phyloP scores from a whole-genome alignment of 1,140 invertebrate species.

The Drosophila baimaii region DNA sequence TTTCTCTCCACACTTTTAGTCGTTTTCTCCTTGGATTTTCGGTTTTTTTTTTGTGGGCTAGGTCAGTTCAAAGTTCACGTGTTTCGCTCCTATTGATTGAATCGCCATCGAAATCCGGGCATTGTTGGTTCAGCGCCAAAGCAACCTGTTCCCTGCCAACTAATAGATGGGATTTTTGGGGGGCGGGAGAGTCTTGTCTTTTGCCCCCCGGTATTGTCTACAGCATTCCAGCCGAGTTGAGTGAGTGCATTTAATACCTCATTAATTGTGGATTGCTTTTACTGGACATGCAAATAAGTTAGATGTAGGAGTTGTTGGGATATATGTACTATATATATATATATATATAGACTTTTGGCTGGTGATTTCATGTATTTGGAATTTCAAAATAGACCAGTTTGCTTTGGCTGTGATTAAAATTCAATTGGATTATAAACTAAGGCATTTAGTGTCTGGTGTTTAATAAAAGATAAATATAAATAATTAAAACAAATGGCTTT shows the following conservation, averaged over 20 bases:
- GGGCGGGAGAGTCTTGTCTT: background rate
- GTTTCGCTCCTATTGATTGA: constrained; percentile 60
- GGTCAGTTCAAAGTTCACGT: constrained; percentile 67
- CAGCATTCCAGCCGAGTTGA: constrained; percentile 6
- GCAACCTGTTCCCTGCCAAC: constrained; percentile 53
- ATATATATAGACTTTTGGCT: background rate
- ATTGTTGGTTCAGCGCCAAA: constrained; percentile 56
- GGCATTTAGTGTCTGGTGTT: background rate
- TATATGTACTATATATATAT: background rate
- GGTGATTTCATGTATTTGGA: constrained; percentile 1
- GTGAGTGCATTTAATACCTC: constrained; percentile 25
- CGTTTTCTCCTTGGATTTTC: constrained; percentile 19
- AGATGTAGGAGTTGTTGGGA: background rate
- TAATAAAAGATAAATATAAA: background rate
- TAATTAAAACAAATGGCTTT: background rate
- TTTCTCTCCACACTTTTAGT: constrained; percentile 23
- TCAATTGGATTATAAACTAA: background rate
- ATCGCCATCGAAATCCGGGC: constrained; percentile 29
- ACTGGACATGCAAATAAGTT: constrained; percentile 11
- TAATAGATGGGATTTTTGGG: constrained; percentile 19
- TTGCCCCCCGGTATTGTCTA: constrained; percentile 13
- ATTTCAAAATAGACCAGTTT: constrained; percentile 2
- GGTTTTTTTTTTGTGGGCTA: constrained; percentile 52
- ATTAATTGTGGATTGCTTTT: constrained; percentile 41
- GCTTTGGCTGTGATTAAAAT: constrained; percentile 2